phyloP scores from a whole-genome alignment of 2,113 vertebrate genomes.

The Athene noctua region DNA sequence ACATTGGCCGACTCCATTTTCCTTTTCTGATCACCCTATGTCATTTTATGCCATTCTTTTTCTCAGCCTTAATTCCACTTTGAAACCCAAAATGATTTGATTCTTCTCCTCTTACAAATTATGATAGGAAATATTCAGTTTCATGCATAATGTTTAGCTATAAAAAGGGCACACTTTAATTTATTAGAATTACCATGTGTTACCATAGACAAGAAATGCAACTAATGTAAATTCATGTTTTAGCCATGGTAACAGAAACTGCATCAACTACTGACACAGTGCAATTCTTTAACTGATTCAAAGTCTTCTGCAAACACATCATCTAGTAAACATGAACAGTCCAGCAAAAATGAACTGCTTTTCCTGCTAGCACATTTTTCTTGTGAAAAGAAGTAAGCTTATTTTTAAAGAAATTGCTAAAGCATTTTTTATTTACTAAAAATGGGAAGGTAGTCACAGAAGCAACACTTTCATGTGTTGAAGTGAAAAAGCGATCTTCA shows the following conservation, averaged over 20 bases:
- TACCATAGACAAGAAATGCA: neutral
- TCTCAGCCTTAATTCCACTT: neutral
- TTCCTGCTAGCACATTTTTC: neutral
- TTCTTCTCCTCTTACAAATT: neutral
- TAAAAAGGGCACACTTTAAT: neutral
- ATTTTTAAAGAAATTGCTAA: neutral
- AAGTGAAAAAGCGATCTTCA: neutral
- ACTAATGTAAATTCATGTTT: neutral
- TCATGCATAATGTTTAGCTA: neutral
- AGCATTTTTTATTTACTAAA: neutral
- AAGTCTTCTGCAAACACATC: neutral
- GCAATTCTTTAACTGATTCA: neutral
- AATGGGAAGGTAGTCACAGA: neutral
- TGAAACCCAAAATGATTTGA: neutral
- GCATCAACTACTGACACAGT: neutral
- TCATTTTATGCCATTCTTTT: neutral
- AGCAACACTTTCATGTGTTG: neutral
- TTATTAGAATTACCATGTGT: neutral
- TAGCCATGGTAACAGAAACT: neutral
- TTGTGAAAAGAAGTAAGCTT: neutral
- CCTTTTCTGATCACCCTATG: neutral
- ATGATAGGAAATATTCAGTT: neutral
- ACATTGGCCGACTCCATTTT: neutral
- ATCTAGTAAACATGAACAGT: neutral
- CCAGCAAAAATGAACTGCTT: neutral